Evolutionary conservation across 2,113 vertebrate species (phyloP), one percentile per base, ranked within the genome.

Genomic region (Strix aluco): DNA sequence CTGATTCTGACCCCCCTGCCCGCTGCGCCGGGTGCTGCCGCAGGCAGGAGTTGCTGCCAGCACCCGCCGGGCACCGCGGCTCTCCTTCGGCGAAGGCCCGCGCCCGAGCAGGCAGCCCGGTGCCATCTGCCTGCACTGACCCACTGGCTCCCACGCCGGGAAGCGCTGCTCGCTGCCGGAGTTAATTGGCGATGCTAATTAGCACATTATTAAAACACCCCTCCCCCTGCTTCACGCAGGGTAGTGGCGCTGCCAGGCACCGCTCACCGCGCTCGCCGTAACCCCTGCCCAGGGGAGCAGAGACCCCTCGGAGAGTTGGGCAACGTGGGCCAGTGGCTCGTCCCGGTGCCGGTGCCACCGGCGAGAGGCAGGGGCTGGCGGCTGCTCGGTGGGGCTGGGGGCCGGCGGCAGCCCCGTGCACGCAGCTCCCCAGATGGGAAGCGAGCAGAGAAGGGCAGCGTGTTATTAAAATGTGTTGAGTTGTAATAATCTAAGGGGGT

Each of bases 161-260:
- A 54, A 82, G 66, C 70, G 26, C 88, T 34, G 88, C 88, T 91
- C 46, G 63, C 47, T 90, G 91, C 72, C 59, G 20, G 70, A 49
- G 90, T 86, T 96, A 96, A 96, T 96, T 96, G 96, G 88, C 32
- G 40, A 25, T 44, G 88, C 85, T 95, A 96, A 96, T 96, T 96
- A 96, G 81, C 90, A 84, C 88, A 6, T 84, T 83, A 94, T 91
- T 95, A 93, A 81, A 81, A 67, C 93, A 32, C 72, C 81, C 40
- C 73, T n/a, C 47, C 27, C 54, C 44, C 49, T 29, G 74, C 29
- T 46, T 15, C 46, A 1, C 19, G 8, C n/a, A 27, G 87, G 86
- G 49, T 42, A 32, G 15, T 4, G 30, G 52, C 8, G 4, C 21
- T 80, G 55, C 85, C 72, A 27, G 67, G 49, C 61, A 7, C 44